Evolutionary conservation across 2,113 vertebrate genomes (phyloP), one percentile per base, ranked within the genome.

Genomic region (Cochlearius cochlearius): DNA sequence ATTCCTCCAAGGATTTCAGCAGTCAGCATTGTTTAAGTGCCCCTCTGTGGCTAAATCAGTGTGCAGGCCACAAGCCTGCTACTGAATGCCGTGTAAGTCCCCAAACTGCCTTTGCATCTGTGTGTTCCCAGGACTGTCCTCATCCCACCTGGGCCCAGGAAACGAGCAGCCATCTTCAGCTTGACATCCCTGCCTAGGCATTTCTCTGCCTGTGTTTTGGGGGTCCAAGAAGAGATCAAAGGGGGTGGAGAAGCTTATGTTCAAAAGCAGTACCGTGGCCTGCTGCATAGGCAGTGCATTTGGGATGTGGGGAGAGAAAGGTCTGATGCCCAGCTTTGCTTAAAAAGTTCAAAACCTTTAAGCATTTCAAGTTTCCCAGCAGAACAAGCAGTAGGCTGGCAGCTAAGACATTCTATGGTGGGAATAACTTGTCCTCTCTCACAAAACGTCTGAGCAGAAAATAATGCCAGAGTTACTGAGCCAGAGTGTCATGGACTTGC

Each of bases 201-300:
- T 53, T 92, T 78, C 11, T 71, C 38, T 63, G 41, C 25, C 52
- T 63, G 23, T 2, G 2, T 72, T 84, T 69, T 71, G 45, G 71
- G 34, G 32, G 36, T 45, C 41, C 5, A 10, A 53, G 30, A 45
- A 49, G 49, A 75, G 8, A 32, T 10, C 21, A 27, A 74, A 92
- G 30, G 10, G 3, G 2, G 2, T 53, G 50, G 68, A 73, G 50
- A 90, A 93, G 25, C 26, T 62, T 43, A 11, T 12, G 23, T 62
- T 32, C 2, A 0, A 75, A 59, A 67, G 6, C 21, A 55, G 16
- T 21, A 17, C 20, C 14, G 14, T 0, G 4, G 8, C 16, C 47
- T 1, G 5, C 11, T 69, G 50, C 20, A 19, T 11, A 58, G 10
- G 19, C 25, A 2, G 3, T 36, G 47, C 3, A 0, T 74, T 47